Base-by-base conservation (phyloP, 2,113 vertebrate genomes). In the Phalacrocorax carbo region DNA sequence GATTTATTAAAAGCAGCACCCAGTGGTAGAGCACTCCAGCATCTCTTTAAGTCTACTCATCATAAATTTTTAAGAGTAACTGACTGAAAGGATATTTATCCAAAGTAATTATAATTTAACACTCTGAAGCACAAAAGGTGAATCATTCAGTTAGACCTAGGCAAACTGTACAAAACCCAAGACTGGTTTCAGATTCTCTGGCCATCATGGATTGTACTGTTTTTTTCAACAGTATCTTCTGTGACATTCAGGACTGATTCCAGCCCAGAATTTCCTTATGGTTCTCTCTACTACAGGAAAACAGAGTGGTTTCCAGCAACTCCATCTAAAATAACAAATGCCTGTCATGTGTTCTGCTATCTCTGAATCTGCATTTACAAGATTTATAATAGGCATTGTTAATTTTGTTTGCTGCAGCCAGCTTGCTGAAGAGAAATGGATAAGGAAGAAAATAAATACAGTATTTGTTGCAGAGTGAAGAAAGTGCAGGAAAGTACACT, bases 341-440 rank as follows among this genome's bases (percentile, higher is more conserved):
- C 29, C 55, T 88, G 90, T 92, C 78, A 40, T 75, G 70, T 82
- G 42, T 88, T 90, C 90, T 93, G 44, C 81, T 95, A 84, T 96
- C 91, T 97, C 90, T 88, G 81, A 71, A 94, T 96, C 79, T 96
- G 82, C 80, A 65, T 94, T 90, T 95, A 49, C 48, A 81, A 93
- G 85, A 84, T 95, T 90, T 96, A 91, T 93, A 88, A 92, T 81
- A 60, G 76, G 38, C 71, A 38, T 94, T 90, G 71, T 93, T 97
- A 95, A 94, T 90, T 96, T 96, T 92, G 76, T 94, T 96, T 89
- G 72, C 88, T 88, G 57, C 48, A 92, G 52, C 55, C 79, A 83
- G 34, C 57, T 89, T 92, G 58, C 65, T 89, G 49, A 86, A 90
- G 77, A 92, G 61, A 86, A 92, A 83, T 82, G 72, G 58, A 11